Base-by-base conservation (phyloP, 2,797 vertebrate genomes). In the Rhynchonycteris naso region DNA sequence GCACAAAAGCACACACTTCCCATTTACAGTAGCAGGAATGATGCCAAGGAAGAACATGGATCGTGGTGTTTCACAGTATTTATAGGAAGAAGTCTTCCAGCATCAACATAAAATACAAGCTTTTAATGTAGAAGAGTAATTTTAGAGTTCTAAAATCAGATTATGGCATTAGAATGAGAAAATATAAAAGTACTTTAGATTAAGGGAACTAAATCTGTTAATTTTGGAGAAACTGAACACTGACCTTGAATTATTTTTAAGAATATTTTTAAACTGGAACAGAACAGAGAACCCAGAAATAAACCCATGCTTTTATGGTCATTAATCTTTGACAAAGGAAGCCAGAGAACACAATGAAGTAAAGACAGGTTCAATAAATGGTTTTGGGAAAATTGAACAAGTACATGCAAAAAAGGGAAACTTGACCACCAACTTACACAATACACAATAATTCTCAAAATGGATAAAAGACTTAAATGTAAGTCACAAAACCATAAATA, bases 201-300 rank as follows among this genome's bases (percentile, higher is more conserved):
- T 86, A 97, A 96, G 38, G 59, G 47, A 87, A 92, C 65, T 30
- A 87, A 76, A 86, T 50, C 28, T 54, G 18, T 28, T 72, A 35
- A 78, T 47, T 92, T 50, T 78, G 86, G 82, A 82, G 91, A 96
- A 82, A 61, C 69, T 87, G 92, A 91, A 93, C 96, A 47, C 61
- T 5, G 63, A 92, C 28, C n/a, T 58, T 56, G 35, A 68, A 54
- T 22, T 21, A 43, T 24, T 72, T 85, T 81, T 43, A 13, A 56
- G 52, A 54, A 24, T 72, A 47, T 66, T 91, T 71, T 79, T 30
- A 90, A 68, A 91, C 80, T 47, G 19, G 18, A 68, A 82, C 84
- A 72, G 56, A n/a, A 35, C 61, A 19, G 82, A n/a, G 26, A 85
- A 76, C 24, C 30, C 43, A 43, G 43, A 43, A 43, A 43, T 43